phyloP scores from a whole-genome alignment of 2,797 vertebrate genomes.

The Diceros bicornis region DNA sequence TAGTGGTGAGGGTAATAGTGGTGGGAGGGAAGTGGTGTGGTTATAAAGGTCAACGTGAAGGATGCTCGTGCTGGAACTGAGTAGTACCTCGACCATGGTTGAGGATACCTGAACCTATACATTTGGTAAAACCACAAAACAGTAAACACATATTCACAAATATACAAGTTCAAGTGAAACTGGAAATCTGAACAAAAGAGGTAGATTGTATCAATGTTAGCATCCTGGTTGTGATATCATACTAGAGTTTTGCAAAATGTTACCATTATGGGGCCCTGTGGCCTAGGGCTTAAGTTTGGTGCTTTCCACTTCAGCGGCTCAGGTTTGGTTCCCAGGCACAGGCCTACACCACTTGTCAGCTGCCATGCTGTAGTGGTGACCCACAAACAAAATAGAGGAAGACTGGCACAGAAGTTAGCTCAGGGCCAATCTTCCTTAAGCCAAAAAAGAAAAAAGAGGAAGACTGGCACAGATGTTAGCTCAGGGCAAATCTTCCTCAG shows the following conservation, averaged over 20 bases:
- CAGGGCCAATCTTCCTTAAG: no score
- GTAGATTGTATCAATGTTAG: neutral
- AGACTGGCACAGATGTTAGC: no score
- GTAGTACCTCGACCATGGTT: neutral
- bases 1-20: neutral
- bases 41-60: neutral
- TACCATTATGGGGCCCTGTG: neutral
- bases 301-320: no score
- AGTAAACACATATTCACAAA: neutral
- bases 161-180: neutral
- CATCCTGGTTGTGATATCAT: neutral
- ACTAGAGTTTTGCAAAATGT: neutral
- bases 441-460: no score
- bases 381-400: no score
- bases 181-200: neutral
- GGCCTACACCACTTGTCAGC: no score
- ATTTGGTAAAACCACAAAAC: neutral
- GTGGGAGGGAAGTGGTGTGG: neutral
- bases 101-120: neutral
- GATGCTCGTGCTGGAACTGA: neutral
- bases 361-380: no score
- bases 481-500: no score
- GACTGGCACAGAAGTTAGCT: no score
- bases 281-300: no score
- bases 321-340: no score